These are phyloP conservation scores for Ciconia boyciana DNA, from an alignment of 2,113 vertebrate species.

Conservation along the genomic window DNA sequence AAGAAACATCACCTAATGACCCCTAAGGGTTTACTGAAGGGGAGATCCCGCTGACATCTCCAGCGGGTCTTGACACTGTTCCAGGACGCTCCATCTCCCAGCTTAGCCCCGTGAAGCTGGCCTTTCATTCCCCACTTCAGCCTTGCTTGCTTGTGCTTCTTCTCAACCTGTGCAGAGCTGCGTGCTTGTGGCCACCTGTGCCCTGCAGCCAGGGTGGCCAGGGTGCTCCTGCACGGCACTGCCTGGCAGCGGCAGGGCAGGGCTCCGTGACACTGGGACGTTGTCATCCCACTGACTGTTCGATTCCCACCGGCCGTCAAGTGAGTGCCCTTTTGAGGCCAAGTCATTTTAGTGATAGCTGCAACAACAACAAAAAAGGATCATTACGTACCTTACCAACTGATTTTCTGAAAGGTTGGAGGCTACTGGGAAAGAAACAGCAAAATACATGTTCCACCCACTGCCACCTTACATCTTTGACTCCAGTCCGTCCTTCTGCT, in stretches of 20 bases:
- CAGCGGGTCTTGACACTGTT: not conserved
- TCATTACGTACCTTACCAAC: not conserved
- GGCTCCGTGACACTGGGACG: not conserved
- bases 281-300: not conserved
- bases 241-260: not conserved
- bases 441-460: not conserved
- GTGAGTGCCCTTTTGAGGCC: not conserved
- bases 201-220: not conserved
- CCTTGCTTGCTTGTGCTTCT: not conserved
- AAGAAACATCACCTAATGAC: constrained; percentile 66
- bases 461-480: not conserved
- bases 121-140: not conserved
- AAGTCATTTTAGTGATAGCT: not conserved
- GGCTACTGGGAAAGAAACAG: not conserved
- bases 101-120: not conserved
- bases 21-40: constrained; percentile 43
- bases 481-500: not conserved
- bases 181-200: not conserved
- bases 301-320: not conserved
- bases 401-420: not conserved
- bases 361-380: not conserved
- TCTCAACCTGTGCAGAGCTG: not conserved
- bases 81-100: not conserved
- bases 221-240: not conserved
- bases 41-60: constrained; percentile 35